Evolutionary conservation across 2,797 vertebrate genomes (phyloP), one percentile per base, ranked within the genome.

Genomic region (Rhinatrema bivittatum): DNA sequence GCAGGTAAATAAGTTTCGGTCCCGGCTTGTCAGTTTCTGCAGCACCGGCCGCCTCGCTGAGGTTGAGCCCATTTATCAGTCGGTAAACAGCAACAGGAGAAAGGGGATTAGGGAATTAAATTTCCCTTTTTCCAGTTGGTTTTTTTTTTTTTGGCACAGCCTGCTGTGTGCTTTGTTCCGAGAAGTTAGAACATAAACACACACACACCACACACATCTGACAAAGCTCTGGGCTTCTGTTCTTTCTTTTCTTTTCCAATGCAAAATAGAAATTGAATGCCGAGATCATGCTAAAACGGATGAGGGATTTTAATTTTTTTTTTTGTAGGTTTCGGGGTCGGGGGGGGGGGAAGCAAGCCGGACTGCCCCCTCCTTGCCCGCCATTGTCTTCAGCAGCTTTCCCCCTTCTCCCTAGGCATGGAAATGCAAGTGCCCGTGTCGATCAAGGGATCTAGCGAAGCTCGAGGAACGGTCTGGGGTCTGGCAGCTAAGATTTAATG

Each of bases 81-180:
- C 72, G 66, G 68, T 74, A 73, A 74, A 72, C 73, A 74, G 69
- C 66, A 52, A 68, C 60, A 60, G 56, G 60, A 65, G 65, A 67
- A 63, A 60, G 56, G 65, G 72, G 72, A 73, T 76, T 76, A 76
- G 54, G 54, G 65, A 70, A 76, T 74, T 78, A 73, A 71, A 78
- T 76, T 70, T 70, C 53, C 68, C 52, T 55, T 60, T 62, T 63
- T 69, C 56, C 63, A 68, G 53, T 63, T n/a, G n/a, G n/a, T 63
- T 61, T 66, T 70, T 58, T 63, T 68, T 53, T 63, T 70, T 66
- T 65, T 70, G 68, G 66, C 68, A 60, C 59, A 53, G 66, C 50
- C 53, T 44, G 3, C 0, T 56, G 45, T 63, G 7, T 13, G 46
- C 62, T 67, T 68, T 56, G 56, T 62, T 68, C 59, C 65, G 61